These are phyloP conservation scores for Calliopsis andreniformis DNA, from an alignment of 1,140 invertebrate species.

Conservation along the genomic window DNA sequence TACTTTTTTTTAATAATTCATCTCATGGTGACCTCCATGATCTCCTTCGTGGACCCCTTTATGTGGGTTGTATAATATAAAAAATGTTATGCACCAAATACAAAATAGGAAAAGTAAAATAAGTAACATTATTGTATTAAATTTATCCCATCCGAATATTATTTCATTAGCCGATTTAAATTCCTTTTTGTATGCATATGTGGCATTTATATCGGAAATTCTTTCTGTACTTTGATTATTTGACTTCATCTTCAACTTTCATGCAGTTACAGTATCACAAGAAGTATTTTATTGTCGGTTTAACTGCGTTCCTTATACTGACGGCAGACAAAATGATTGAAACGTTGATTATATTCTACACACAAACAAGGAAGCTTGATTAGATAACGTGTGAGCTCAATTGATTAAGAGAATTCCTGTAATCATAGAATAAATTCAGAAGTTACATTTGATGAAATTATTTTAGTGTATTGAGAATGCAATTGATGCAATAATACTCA, in stretches of 20 bases:
- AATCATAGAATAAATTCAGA: not conserved
- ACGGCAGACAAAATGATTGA: not conserved
- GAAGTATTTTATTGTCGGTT: not conserved
- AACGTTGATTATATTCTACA: not conserved
- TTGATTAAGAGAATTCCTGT: not conserved
- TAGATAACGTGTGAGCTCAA: constrained; percentile 30
- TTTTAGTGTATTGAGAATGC: no score
- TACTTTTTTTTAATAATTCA: no score
- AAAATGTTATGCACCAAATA: constrained; percentile 62
- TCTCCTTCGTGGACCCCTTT: not conserved
- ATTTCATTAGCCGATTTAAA: constrained; percentile 37
- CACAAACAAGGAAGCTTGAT: constrained; percentile 28
- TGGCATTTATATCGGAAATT: constrained; percentile 1
- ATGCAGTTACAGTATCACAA: not conserved
- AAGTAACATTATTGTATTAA: constrained; percentile 57
- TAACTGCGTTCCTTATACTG: not conserved
- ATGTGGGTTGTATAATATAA: constrained; percentile 34
- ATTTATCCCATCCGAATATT: constrained; percentile 68
- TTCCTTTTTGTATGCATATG: not conserved
- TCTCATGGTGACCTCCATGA: no score
- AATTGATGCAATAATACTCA: no score
- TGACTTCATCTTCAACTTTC: not conserved
- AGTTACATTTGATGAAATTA: not conserved
- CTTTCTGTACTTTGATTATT: not conserved
- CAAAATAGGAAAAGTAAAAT: constrained; percentile 52